Percentiles rank a stretch among this genome's conserved stretches.
Evolutionary conservation across 1,140 invertebrate genomes (phyloP).

Genomic region (Homalodisca vitripennis): DNA sequence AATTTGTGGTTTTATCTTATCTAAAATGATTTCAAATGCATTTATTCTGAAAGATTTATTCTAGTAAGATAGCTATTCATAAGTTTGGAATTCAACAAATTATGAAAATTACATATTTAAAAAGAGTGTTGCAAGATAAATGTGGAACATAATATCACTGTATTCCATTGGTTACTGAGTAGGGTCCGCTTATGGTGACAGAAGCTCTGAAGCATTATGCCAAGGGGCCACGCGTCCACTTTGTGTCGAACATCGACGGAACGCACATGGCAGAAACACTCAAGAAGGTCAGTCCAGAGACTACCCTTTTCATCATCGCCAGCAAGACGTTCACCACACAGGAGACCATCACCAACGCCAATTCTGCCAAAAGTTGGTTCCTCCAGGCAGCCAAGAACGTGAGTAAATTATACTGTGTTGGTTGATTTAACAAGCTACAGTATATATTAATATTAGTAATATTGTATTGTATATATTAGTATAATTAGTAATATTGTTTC

Average conservation of each 20-base stretch:
- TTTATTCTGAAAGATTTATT: too few relatives aligned
- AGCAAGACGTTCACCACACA: constrained; percentile 99
- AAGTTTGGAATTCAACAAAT: too few relatives aligned
- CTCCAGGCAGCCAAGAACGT: constrained; percentile 84
- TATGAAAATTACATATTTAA: neutral
- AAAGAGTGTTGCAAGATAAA: neutral
- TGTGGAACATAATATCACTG: neutral
- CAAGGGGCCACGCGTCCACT: constrained; percentile 88
- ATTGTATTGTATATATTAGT: too few relatives aligned
- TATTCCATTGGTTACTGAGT: constrained; percentile 39
- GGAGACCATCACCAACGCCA: constrained; percentile 99
- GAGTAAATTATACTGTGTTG: constrained; percentile 51
- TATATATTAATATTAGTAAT: too few relatives aligned
- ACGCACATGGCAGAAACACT: constrained; percentile 95
- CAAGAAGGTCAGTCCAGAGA: constrained; percentile 89
- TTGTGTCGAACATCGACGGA: constrained; percentile 99
- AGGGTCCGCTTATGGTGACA: constrained; percentile 98
- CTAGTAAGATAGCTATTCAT: too few relatives aligned
- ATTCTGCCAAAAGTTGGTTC: constrained; percentile 96
- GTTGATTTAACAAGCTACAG: too few relatives aligned
- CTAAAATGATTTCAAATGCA: too few relatives aligned
- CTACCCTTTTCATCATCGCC: constrained; percentile 96
- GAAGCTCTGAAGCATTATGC: constrained; percentile 94
- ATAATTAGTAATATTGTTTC: too few relatives aligned
- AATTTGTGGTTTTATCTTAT: too few relatives aligned